Evolutionary conservation across 2,113 vertebrate species (phyloP).

Genomic region (Rhadina sibilatrix): DNA sequence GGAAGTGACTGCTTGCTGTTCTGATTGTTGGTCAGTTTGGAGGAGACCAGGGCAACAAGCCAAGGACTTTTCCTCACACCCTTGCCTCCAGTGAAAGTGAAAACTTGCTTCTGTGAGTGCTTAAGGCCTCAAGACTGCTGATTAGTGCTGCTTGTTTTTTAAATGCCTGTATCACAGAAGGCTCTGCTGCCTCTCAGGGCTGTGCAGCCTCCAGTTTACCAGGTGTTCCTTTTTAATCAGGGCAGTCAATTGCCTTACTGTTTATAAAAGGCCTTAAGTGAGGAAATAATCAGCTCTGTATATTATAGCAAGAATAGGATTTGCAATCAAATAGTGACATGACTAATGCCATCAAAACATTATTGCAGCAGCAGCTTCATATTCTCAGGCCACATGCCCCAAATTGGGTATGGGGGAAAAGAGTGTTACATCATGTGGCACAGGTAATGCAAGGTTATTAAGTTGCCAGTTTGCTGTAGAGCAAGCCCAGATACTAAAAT

Average conservation of each 20-base stretch:
- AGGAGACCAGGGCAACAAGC: neutral
- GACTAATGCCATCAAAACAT: neutral
- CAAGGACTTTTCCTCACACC: neutral
- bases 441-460: neutral
- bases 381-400: neutral
- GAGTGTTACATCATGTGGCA: fast-evolving
- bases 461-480: neutral
- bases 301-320: constrained; percentile 8
- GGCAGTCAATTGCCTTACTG: constrained; percentile 5
- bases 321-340: constrained; percentile 18
- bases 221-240: constrained; percentile 57
- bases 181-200: neutral
- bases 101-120: neutral
- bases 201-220: neutral
- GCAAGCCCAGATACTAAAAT: neutral
- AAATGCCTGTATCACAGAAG: neutral
- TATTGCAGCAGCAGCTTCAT: neutral
- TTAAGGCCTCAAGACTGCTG: neutral
- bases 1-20: neutral
- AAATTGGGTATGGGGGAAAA: neutral
- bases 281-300: constrained; percentile 52
- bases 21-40: neutral
- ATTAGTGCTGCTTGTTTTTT: neutral
- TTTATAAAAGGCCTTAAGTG: constrained; percentile 43
- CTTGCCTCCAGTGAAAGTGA: neutral